These are phyloP conservation scores for Melinaea marsaeus DNA, from an alignment of 2,888 invertebrate species.

Conservation along the genomic window DNA sequence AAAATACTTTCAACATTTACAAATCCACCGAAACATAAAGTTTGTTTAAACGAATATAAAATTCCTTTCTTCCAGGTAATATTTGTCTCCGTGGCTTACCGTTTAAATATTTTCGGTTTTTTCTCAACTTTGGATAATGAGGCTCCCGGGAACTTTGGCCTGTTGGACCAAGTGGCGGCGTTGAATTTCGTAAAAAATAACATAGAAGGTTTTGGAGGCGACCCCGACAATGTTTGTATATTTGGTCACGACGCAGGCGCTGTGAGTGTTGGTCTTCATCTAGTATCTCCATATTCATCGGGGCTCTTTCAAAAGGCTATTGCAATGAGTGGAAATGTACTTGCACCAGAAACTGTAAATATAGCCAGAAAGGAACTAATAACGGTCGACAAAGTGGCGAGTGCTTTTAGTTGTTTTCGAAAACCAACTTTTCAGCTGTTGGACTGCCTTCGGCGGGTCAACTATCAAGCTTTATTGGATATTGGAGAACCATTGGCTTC, in stretches of 20 bases:
- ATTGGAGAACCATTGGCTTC: constrained; percentile 78
- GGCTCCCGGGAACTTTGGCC: constrained; percentile 87
- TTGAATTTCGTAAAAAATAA: constrained; percentile 87
- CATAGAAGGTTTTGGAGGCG: constrained; percentile 85
- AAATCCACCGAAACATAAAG: background rate
- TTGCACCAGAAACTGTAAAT: constrained; percentile 80
- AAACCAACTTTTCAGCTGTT: constrained; percentile 82
- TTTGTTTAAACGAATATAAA: constrained; percentile 10
- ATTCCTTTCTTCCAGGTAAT: constrained; percentile 76
- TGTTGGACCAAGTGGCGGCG: constrained; percentile 89
- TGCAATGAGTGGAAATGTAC: constrained; percentile 87
- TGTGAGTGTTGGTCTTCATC: constrained; percentile 86
- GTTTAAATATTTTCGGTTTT: constrained; percentile 90
- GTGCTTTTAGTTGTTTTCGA: constrained; percentile 82
- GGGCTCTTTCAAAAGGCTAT: constrained; percentile 86
- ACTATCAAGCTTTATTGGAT: constrained; percentile 79
- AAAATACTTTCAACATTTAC: constrained; percentile 8
- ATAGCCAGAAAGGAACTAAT: constrained; percentile 79
- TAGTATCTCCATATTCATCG: constrained; percentile 81
- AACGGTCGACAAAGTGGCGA: constrained; percentile 81
- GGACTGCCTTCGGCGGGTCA: constrained; percentile 82
- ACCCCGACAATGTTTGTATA: constrained; percentile 84
- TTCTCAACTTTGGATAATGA: constrained; percentile 87
- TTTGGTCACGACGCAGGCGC: constrained; percentile 90
- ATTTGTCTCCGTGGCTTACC: constrained; percentile 87